phyloP scores from a whole-genome alignment of 2,113 vertebrate genomes.

The Brachyhypopomus occidentalis region DNA sequence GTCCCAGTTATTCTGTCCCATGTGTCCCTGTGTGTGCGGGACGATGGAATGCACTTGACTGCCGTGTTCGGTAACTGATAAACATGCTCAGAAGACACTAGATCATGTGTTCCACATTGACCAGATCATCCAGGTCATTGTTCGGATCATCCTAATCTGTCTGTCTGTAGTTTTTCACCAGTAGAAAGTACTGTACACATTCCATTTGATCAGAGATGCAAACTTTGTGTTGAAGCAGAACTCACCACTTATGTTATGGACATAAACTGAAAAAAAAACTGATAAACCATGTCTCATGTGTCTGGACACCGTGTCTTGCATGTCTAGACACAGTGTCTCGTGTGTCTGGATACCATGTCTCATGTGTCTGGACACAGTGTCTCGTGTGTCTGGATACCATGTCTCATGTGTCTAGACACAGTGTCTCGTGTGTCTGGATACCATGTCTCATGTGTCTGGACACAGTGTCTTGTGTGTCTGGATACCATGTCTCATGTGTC shows the following conservation, averaged over 20 bases:
- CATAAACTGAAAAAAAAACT: conserved; percentile 1
- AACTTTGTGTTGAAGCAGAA: neutral
- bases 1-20: neutral
- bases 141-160: neutral
- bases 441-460: too few relatives aligned
- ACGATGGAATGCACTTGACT: conserved; percentile 6
- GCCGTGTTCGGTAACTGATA: neutral
- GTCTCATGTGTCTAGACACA: too few relatives aligned
- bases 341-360: too few relatives aligned
- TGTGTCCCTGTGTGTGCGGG: conserved; percentile 14
- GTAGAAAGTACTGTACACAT: conserved; percentile 6
- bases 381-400: too few relatives aligned
- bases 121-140: neutral
- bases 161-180: conserved; percentile 14
- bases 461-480: too few relatives aligned
- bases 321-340: neutral
- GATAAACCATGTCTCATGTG: neutral
- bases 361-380: too few relatives aligned
- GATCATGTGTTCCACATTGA: neutral
- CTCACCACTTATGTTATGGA: neutral
- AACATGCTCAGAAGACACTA: neutral
- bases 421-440: too few relatives aligned
- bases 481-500: too few relatives aligned
- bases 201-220: conserved; percentile 25
- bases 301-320: too few relatives aligned